A percentile compares a stretch with the other conserved stretches of the same genome.
Conservation (phyloP, 1,140 invertebrate species). For the Nephila pilipes region DNA sequence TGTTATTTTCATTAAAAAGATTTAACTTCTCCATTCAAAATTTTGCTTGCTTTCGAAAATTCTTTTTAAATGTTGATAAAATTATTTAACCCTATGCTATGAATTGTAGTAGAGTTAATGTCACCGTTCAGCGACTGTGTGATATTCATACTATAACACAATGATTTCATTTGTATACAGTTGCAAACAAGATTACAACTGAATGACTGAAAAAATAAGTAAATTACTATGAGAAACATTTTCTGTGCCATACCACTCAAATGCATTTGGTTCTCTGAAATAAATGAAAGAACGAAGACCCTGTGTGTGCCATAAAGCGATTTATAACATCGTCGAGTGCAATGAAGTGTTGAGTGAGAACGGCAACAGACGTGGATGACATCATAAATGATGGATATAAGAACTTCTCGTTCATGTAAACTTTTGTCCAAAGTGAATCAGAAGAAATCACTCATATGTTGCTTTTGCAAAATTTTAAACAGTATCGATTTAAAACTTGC, state of each 20-base stretch:
- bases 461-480: neutral
- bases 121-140: too few relatives aligned
- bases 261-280: neutral
- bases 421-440: neutral
- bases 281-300: neutral
- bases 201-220: neutral
- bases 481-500: too few relatives aligned
- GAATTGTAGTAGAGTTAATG: too few relatives aligned
- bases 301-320: neutral
- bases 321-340: neutral
- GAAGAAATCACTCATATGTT: neutral
- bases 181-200: too few relatives aligned
- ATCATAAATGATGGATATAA: slow-evolving; percentile 7
- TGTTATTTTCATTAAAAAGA: too few relatives aligned
- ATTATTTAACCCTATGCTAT: too few relatives aligned
- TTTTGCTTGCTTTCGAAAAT: too few relatives aligned
- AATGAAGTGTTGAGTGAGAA: neutral
- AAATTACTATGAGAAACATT: neutral
- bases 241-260: neutral
- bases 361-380: neutral
- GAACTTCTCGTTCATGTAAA: neutral
- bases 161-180: too few relatives aligned
- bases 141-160: too few relatives aligned
- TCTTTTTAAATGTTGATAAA: too few relatives aligned
- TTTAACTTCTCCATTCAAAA: too few relatives aligned